Evolutionary conservation across 2,888 invertebrate species (phyloP), one percentile per base, ranked within the genome.

Genomic region (Camponotus fellah): DNA sequence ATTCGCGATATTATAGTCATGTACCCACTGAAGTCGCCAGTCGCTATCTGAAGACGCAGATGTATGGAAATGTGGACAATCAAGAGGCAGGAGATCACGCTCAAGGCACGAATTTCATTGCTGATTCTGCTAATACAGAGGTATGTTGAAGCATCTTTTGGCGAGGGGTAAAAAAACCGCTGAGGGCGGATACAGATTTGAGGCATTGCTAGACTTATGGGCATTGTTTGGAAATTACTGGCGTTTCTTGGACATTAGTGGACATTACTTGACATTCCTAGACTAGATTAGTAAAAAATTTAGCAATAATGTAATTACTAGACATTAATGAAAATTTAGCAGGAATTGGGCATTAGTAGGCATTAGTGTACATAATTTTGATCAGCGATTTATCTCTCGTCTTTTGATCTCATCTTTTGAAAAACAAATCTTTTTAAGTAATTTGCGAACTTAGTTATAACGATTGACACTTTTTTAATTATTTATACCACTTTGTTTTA

Each of bases 1-100:
- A 92, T 17, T 94, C 94, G 0, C 91, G 95, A 10, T 95, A 95
- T 80, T 95, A 95, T 86, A 95, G 95, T 53, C 95, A 94, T 69
- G 95, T 95, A 3, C 93, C 95, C 0, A 91, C 94, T 0, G 95
- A 95, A 53, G 66, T 90, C n/a, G 86, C 85, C 26, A 92, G 85
- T 76, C 86, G 88, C 46, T 91, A 92, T 69, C 80, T 88, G 56
- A 92, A 92, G 65, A 88, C 88, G 0, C 93, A 93, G 68, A 87
- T 90, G 0, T 94, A 94, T 64, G 90, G 93, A n/a, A 94, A 94
- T 62, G 91, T 94, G 3, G 91, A 92, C 21, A 74, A 86, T 2
- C 90, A 91, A 0, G 90, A 90, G 14, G 84, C 87, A 12, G 32
- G 32, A n/a, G 56, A 68, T 40, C 53, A 46, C 3, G 3, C 58